A percentile compares a stretch with the other conserved stretches of the same genome.
These are phyloP conservation scores for Latheticus oryzae DNA, from an alignment of 2,888 invertebrate species.

Conservation along the genomic window DNA sequence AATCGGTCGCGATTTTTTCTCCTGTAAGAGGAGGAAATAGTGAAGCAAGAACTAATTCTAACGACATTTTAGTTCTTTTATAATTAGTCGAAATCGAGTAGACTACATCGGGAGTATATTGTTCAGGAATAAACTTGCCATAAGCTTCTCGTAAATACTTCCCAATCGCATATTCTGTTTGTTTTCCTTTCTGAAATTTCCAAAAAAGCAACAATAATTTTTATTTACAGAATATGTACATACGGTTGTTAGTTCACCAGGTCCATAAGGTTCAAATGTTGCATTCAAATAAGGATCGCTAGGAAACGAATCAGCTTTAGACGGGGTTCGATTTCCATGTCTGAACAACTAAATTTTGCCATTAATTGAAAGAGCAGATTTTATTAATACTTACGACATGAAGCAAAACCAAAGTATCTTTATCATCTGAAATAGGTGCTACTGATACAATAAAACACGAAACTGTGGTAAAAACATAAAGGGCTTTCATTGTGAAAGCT, in stretches of 20 bases:
- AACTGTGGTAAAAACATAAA: too few relatives aligned
- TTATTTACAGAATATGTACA: constrained; percentile 36
- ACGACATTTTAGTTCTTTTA: constrained; percentile 79
- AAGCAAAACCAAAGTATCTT: constrained; percentile 26
- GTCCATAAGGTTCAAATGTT: constrained; percentile 68
- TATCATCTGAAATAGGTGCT: too few relatives aligned
- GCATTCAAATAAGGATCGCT: constrained; percentile 66
- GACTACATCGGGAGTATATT: constrained; percentile 69
- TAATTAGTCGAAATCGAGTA: constrained; percentile 77
- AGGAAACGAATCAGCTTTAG: constrained; percentile 52
- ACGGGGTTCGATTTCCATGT: constrained; percentile 62
- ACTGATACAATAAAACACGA: too few relatives aligned
- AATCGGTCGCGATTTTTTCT: constrained; percentile 68
- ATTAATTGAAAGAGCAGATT: constrained; percentile 5
- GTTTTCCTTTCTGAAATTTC: constrained; percentile 57
- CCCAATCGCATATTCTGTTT: constrained; percentile 70
- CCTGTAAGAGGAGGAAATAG: constrained; percentile 72
- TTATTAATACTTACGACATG: constrained; percentile 24
- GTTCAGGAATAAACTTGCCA: constrained; percentile 69
- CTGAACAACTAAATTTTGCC: constrained; percentile 66
- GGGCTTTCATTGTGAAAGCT: too few relatives aligned
- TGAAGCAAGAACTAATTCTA: constrained; percentile 75
- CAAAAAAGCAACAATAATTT: constrained; percentile 5
- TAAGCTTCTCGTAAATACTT: constrained; percentile 73
- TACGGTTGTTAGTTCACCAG: constrained; percentile 69